Base-by-base conservation (phyloP, 2,888 invertebrate species). In the Nasonia oneida region DNA sequence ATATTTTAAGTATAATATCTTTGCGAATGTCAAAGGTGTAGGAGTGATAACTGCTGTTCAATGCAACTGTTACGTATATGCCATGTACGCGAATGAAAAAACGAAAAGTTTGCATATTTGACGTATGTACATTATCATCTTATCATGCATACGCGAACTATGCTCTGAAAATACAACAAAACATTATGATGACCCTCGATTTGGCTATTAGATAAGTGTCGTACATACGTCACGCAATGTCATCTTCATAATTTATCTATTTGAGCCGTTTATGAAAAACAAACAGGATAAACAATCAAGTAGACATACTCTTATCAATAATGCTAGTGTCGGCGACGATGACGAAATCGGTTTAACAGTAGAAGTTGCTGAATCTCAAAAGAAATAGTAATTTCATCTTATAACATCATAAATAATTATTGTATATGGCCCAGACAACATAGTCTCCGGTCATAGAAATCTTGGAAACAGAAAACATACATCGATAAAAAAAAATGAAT, bases 261-360 rank as follows among this genome's bases (percentile, higher is more conserved):
- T 53, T 8, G 50, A 76, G 64, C 18, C 10, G 3, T 8, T 18
- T 94, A 94, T 87, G 92, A 93, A 87, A 93, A 92, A 29, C 29
- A 1, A 87, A 93, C 1, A 90, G 93, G 15, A 89, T 4, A 4
- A 79, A 83, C 18, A 71, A 71, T 1, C 80, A 86, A 5, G 87
- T 95, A 53, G 95, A 95, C 23, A 23, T 87, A 94, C 95, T 84
- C 94, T 95, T 3, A 93, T 95, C 70, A 93, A 93, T 88, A 92
- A 91, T 79, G 92, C 92, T 4, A 93, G 92, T 14, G 90, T 92
- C 6, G 84, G 90, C 85, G 89, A 91, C 70, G 93, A 92, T 37
- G 87, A 87, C 0, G 81, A 88, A 15, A 91, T 91, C 90, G 90
- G 75, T n/a, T 47, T 64, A 33, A 53, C 89, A 89, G 89, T 92